Evolutionary conservation across 2,888 invertebrate species (phyloP), one percentile per base, ranked within the genome.

Genomic region (Galerucella nymphaeae): DNA sequence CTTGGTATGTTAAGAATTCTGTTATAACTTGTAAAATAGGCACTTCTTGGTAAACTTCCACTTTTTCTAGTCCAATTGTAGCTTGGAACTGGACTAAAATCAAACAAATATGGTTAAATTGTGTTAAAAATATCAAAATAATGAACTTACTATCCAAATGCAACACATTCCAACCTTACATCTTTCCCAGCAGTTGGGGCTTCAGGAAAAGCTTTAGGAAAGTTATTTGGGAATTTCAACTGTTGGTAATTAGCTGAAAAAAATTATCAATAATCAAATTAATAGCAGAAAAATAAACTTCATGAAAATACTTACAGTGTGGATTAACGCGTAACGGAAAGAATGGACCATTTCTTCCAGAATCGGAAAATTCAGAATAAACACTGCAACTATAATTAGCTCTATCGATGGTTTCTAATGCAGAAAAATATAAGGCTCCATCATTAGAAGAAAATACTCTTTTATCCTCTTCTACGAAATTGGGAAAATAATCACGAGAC

Each of bases 181-280:
- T 96, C 94, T 82, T 95, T 93, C 0, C 97, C 97, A 20, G 95
- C 96, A 74, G 93, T 88, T 0, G 98, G 97, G 23, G 96, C 96
- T 85, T 96, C 96, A 0, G 98, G 98, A 83, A 97, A 98, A 0
- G 95, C 93, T 88, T 97, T 97, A 0, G 98, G 98, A 81, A 99
- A 99, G 82, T 95, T 96, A 84, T 96, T 96, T 0, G 97, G 94
- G 83, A 98, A 97, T 83, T 96, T 94, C 55, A 98, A 87, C 76
- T 96, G 94, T 83, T 97, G 96, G 82, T 94, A 96, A 85, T 95
- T 95, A 57, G 96, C 91, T 91, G 82, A 69, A 85, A 66, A 53
- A 67, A 55, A 20, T 42, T 66, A 6, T n/a, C 13, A 72, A 70
- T 64, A 57, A 13, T n/a, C n/a, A 23, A n/a, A 53, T n/a, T 50